These are phyloP conservation scores for Fringilla coelebs DNA, from an alignment of 2,797 vertebrate genomes.

Conservation along the genomic window DNA sequence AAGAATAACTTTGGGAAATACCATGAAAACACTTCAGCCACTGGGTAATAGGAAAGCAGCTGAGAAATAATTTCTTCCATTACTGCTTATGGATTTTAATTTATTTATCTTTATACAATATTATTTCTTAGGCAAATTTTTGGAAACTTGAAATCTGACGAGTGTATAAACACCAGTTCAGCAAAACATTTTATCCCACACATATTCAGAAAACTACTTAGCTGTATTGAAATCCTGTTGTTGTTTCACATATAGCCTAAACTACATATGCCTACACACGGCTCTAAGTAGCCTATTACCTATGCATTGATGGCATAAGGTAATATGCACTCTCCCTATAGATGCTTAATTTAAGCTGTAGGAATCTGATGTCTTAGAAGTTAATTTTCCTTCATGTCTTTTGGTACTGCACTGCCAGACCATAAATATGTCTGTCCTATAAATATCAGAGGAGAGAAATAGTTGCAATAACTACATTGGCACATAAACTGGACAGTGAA, in stretches of 20 bases:
- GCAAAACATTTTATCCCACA: neutral
- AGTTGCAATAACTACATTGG: neutral
- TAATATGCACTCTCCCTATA: neutral
- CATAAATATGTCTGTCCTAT: neutral
- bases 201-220: neutral
- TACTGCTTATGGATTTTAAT: neutral
- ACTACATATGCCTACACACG: neutral
- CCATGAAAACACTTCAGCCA: neutral
- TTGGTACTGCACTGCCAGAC: neutral
- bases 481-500: neutral
- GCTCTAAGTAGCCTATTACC: neutral
- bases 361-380: neutral
- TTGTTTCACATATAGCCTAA: neutral
- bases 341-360: neutral
- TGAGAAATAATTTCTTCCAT: neutral
- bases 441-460: neutral
- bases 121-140: neutral
- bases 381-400: neutral
- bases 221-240: neutral
- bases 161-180: neutral
- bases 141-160: neutral
- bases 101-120: neutral
- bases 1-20: neutral
- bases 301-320: neutral
- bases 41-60: neutral